These are phyloP conservation scores for Hirundo rustica DNA, from an alignment of 2,797 vertebrate species.

Conservation along the genomic window DNA sequence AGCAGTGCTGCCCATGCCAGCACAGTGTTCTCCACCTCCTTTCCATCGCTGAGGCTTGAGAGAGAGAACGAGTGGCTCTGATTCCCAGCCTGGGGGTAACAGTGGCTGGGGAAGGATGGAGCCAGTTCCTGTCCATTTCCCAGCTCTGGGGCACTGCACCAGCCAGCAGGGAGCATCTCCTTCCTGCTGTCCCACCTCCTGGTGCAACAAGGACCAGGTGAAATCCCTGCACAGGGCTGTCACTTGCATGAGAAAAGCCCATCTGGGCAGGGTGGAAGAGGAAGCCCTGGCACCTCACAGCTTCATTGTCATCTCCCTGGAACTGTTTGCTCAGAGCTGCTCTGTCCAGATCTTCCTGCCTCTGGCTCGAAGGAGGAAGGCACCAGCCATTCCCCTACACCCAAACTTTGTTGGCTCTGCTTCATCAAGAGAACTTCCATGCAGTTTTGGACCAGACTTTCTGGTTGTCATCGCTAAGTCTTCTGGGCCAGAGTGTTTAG, in stretches of 20 bases:
- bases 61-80: not conserved
- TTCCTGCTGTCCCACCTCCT: not conserved
- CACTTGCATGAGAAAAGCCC: not conserved
- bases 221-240: not conserved
- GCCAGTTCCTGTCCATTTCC: not conserved
- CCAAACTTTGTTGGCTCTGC: not conserved
- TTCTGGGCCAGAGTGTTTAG: not conserved
- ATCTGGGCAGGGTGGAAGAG: not conserved
- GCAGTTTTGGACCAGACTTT: not conserved
- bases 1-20: not conserved
- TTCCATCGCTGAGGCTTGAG: not conserved
- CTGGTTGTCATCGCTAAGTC: not conserved
- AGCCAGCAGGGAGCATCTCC: not conserved
- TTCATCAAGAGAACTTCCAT: not conserved
- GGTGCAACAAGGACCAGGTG: not conserved
- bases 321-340: not conserved
- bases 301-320: not conserved
- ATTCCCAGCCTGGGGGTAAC: not conserved
- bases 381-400: not conserved
- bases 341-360: not conserved
- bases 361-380: not conserved
- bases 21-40: fast-evolving
- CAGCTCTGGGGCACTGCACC: not conserved
- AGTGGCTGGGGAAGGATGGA: not conserved
- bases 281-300: not conserved